Conservation (phyloP, 1,140 invertebrate species). For the Diplogasteroides magnus region DNA sequence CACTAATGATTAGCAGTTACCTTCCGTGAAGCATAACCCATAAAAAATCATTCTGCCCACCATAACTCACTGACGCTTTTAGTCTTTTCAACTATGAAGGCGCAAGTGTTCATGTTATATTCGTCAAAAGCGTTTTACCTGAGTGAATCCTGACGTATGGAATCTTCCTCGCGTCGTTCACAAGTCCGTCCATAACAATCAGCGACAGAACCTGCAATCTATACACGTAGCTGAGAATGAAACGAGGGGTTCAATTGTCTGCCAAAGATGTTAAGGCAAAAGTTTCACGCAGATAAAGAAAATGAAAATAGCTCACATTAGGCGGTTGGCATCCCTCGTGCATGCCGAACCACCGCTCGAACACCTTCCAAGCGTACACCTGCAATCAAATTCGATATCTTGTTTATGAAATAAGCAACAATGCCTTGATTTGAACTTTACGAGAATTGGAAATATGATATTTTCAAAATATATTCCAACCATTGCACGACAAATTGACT, state of each 20-base stretch:
- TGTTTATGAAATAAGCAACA: not conserved
- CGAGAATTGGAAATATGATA: not conserved
- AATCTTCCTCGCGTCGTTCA: slow-evolving; percentile 33
- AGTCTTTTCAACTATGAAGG: no score
- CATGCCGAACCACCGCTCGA: slow-evolving; percentile 30
- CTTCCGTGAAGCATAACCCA: no score
- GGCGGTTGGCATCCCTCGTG: slow-evolving; percentile 20
- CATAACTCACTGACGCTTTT: no score
- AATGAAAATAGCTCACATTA: slow-evolving; percentile 16
- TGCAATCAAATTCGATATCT: slow-evolving; percentile 16
- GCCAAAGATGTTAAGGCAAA: no score
- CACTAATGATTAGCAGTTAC: no score
- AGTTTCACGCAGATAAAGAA: not conserved
- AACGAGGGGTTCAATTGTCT: not conserved
- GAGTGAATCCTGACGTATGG: slow-evolving; percentile 37
- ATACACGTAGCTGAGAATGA: no score
- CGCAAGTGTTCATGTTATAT: no score
- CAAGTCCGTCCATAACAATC: slow-evolving; percentile 32
- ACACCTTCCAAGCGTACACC: slow-evolving; percentile 33
- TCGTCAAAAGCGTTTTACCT: slow-evolving; percentile 16
- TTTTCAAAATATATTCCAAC: not conserved
- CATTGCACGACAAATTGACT: no score
- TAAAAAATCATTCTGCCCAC: no score
- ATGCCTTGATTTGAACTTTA: slow-evolving; percentile 10
- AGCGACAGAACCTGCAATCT: slow-evolving; percentile 3